Evolutionary conservation across 2,888 invertebrate genomes (phyloP).

Genomic region (Galeopsomyia nigrocyanea): DNA sequence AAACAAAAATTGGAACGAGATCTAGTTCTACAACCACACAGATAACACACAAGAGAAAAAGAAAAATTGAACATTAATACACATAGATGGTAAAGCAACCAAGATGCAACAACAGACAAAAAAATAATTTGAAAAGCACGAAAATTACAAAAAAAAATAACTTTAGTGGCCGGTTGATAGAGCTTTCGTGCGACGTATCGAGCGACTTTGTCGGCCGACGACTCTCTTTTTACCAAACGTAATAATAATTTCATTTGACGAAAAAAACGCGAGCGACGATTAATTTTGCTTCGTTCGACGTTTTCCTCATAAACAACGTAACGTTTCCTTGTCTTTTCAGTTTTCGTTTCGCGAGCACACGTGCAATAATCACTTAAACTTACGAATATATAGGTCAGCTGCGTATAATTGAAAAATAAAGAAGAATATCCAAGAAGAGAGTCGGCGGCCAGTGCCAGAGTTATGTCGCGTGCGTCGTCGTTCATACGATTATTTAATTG

Average conservation of each 20-base stretch:
- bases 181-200: constrained; percentile 47
- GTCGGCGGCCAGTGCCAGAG: constrained; percentile 31
- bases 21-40: neutral
- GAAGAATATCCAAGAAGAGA: constrained; percentile 26
- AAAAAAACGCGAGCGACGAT: too few relatives aligned
- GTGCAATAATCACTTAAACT: too few relatives aligned
- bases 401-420: too few relatives aligned
- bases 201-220: constrained; percentile 20
- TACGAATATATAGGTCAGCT: too few relatives aligned
- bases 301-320: too few relatives aligned
- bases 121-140: constrained; percentile 14
- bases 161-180: constrained; percentile 53
- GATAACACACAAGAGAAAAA: neutral
- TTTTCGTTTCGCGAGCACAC: too few relatives aligned
- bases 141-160: constrained; percentile 43
- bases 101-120: constrained; percentile 43
- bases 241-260: too few relatives aligned
- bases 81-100: constrained; percentile 43
- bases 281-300: too few relatives aligned
- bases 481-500: constrained; percentile 54
- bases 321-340: too few relatives aligned
- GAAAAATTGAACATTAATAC: constrained; percentile 27
- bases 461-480: constrained; percentile 44
- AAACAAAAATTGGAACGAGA: constrained; percentile 6
- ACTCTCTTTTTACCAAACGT: constrained; percentile 15